These are phyloP conservation scores for Cochlearius cochlearius DNA, from an alignment of 2,113 vertebrate species.

Conservation along the genomic window DNA sequence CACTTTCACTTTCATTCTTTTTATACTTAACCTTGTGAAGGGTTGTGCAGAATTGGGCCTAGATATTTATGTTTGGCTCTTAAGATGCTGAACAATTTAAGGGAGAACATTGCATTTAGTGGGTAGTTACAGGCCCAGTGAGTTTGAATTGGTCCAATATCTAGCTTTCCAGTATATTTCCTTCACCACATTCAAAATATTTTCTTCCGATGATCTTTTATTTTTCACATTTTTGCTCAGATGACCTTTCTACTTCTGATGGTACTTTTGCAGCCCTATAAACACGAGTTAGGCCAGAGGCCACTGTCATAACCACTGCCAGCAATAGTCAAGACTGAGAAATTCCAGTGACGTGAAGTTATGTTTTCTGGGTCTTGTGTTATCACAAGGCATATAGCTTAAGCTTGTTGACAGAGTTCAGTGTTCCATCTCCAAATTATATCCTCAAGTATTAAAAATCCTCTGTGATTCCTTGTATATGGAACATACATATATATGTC, in stretches of 20 bases:
- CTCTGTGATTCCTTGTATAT: not conserved
- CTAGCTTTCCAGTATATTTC: not conserved
- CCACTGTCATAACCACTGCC: not conserved
- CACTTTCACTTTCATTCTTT: not conserved
- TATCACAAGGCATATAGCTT: not conserved
- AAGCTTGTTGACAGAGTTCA: not conserved
- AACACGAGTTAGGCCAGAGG: not conserved
- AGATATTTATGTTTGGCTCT: not conserved
- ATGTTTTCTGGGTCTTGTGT: not conserved
- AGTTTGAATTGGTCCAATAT: not conserved
- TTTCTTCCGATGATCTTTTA: not conserved
- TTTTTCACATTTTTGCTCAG: not conserved
- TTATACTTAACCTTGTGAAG: not conserved
- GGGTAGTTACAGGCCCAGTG: not conserved
- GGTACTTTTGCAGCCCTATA: not conserved
- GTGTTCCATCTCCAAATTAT: not conserved
- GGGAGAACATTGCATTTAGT: not conserved
- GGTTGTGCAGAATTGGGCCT: not conserved
- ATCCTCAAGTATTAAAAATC: not conserved
- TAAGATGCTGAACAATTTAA: not conserved
- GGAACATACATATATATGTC: accelerated
- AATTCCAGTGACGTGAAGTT: not conserved
- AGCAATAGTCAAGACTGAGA: not conserved
- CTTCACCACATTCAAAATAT: not conserved
- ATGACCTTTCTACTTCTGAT: not conserved